These are phyloP conservation scores for Hystrix brachyura DNA, from an alignment of 2,113 vertebrate species.

Conservation along the genomic window DNA sequence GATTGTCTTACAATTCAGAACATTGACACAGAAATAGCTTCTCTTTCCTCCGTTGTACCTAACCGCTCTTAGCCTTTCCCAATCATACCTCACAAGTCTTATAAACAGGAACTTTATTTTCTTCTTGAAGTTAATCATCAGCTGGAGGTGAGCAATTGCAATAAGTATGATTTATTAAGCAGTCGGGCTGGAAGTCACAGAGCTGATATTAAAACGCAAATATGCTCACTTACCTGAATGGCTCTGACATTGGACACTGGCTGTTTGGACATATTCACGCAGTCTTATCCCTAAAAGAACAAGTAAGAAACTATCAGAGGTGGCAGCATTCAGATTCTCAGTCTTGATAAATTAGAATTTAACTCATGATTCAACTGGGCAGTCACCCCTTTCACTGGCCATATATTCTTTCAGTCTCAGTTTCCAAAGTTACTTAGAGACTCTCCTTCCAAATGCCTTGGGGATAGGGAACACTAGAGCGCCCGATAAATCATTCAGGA, in stretches of 20 bases:
- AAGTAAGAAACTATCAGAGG: slow-evolving; percentile 86
- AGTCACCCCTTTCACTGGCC: slow-evolving; percentile 88
- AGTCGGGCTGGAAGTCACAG: slow-evolving; percentile 27
- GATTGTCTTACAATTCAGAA: slow-evolving; percentile 35
- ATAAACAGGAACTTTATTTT: slow-evolving; percentile 39
- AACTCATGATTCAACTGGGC: slow-evolving; percentile 85
- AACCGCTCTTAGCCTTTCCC: slow-evolving; percentile 12
- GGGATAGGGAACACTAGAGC: slow-evolving; percentile 90
- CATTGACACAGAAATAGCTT: slow-evolving; percentile 59
- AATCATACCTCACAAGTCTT: not conserved
- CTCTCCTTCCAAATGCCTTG: slow-evolving; percentile 85
- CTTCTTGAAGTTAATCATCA: slow-evolving; percentile 68
- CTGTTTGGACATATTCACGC: slow-evolving; percentile 95
- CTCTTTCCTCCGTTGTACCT: not conserved
- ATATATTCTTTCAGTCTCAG: slow-evolving; percentile 92
- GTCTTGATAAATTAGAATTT: slow-evolving; percentile 87
- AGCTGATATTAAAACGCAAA: slow-evolving; percentile 81
- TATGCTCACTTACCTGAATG: slow-evolving; percentile 94
- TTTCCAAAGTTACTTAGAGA: slow-evolving; percentile 93
- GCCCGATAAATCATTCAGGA: slow-evolving; percentile 95
- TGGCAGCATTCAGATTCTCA: slow-evolving; percentile 86
- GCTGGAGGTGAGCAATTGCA: slow-evolving; percentile 50
- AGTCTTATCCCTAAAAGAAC: slow-evolving; percentile 88
- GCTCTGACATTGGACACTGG: slow-evolving; percentile 97
- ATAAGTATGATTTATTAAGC: slow-evolving; percentile 62